Conservation (phyloP, 2,113 vertebrate species). For the Rutilus rutilus region DNA sequence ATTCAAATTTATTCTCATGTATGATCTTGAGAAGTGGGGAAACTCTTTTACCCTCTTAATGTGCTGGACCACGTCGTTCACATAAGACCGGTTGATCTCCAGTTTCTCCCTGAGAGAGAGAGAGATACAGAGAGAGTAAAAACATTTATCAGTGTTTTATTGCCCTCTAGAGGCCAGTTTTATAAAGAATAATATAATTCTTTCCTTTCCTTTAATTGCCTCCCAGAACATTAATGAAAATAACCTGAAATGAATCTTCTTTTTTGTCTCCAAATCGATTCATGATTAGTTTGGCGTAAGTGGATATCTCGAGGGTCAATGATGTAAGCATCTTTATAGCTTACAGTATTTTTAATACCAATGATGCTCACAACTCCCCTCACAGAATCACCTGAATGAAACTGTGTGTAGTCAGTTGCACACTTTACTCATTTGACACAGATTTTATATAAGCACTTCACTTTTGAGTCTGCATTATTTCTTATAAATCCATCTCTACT, state of each 20-base stretch:
- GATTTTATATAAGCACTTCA: no score
- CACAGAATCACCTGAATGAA: no score
- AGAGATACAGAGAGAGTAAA: no score
- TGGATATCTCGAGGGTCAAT: no score
- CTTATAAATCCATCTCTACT: no score
- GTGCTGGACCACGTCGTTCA: constrained; percentile 97
- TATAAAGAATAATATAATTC: not conserved
- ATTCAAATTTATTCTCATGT: not conserved
- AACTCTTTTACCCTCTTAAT: constrained; percentile 88
- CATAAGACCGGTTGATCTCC: constrained; percentile 96
- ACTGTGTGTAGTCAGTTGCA: no score
- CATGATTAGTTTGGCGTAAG: not conserved
- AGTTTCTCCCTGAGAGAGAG: constrained; percentile 87
- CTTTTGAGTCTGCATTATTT: no score
- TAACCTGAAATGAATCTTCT: not conserved
- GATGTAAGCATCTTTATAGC: no score
- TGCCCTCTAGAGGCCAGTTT: constrained; percentile 46
- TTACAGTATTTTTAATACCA: no score
- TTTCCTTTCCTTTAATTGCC: not conserved
- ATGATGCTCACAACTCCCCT: no score
- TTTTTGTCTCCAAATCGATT: not conserved
- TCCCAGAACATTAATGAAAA: not conserved
- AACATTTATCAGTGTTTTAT: not conserved
- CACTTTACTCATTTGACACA: no score
- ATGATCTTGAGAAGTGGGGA: not conserved